Evolutionary conservation across 1,140 invertebrate genomes (phyloP).

Genomic region (Myzus persicae): DNA sequence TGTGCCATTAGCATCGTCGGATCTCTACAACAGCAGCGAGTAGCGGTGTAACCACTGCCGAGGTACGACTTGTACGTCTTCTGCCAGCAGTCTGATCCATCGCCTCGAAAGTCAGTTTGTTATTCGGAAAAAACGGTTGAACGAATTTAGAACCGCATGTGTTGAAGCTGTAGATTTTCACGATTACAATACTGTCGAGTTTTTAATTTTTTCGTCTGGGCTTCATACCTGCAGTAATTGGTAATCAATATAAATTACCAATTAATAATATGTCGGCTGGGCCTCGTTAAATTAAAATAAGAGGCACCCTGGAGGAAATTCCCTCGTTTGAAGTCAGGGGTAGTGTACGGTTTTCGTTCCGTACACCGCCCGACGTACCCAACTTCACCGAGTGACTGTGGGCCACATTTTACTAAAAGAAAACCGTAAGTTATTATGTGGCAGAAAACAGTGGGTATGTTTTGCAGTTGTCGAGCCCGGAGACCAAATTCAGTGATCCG

Average conservation of each 20-base stretch:
- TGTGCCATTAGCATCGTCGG: neutral
- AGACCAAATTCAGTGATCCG: neutral
- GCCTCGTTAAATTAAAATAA: neutral
- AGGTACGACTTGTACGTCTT: neutral
- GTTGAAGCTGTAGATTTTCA: too few relatives aligned
- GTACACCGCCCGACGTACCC: too few relatives aligned
- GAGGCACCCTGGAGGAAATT: neutral
- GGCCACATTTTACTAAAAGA: neutral
- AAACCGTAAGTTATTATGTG: neutral
- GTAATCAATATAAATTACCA: too few relatives aligned
- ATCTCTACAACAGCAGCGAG: neutral
- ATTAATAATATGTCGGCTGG: too few relatives aligned
- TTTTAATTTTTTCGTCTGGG: neutral
- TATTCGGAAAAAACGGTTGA: neutral
- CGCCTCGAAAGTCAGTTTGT: too few relatives aligned
- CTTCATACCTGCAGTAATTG: too few relatives aligned
- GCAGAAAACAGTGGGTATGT: neutral
- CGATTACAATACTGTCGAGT: neutral
- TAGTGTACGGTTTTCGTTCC: too few relatives aligned
- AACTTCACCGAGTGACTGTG: fast-evolving
- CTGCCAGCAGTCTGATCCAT: too few relatives aligned
- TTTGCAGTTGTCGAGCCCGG: neutral
- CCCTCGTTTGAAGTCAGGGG: neutral
- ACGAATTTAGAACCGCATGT: too few relatives aligned
- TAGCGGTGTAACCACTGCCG: neutral